A percentile compares a stretch with the other conserved stretches of the same genome.
Evolutionary conservation across 92 coral and sea anemone species (phyloP).

Genomic region (Paramuricea clavata): DNA sequence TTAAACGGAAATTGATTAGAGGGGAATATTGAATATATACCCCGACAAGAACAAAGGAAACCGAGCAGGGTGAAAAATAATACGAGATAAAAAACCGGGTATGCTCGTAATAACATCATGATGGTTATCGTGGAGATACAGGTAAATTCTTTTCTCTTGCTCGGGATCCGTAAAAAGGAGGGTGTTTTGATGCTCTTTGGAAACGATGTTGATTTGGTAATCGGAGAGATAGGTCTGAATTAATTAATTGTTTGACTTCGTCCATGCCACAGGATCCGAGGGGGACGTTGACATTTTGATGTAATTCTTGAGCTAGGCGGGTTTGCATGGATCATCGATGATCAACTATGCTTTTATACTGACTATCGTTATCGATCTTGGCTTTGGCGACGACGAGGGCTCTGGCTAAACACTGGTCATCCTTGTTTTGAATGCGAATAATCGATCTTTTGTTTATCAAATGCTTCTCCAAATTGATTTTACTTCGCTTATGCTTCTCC

Average conservation of each 20-base stretch:
- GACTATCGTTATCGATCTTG: not conserved
- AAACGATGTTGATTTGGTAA: too few relatives aligned
- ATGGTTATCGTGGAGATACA: too few relatives aligned
- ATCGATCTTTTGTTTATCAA: too few relatives aligned
- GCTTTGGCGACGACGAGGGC: conserved; percentile 31
- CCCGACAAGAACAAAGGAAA: too few relatives aligned
- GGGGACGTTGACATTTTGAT: conserved; percentile 18
- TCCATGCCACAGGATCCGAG: conserved; percentile 20
- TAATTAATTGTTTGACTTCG: conserved; percentile 7
- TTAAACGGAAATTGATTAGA: too few relatives aligned
- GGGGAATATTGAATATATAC: too few relatives aligned
- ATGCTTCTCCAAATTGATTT: too few relatives aligned
- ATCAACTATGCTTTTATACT: too few relatives aligned
- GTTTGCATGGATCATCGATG: not conserved
- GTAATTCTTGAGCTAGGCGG: conserved; percentile 24
- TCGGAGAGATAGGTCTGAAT: not conserved
- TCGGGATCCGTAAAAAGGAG: conserved; percentile 22
- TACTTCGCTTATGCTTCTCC: too few relatives aligned
- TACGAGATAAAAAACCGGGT: conserved; percentile 15
- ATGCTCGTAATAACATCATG: conserved; percentile 27
- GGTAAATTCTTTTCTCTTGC: conserved; percentile 25
- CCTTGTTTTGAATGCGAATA: conserved; percentile 43
- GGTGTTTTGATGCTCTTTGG: too few relatives aligned
- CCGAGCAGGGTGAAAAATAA: too few relatives aligned
- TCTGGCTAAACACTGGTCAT: conserved; percentile 35